These are phyloP conservation scores for Heliocidaris erythrogramma DNA, from an alignment of 35 echinoderm and acorn worm species.

Conservation along the genomic window DNA sequence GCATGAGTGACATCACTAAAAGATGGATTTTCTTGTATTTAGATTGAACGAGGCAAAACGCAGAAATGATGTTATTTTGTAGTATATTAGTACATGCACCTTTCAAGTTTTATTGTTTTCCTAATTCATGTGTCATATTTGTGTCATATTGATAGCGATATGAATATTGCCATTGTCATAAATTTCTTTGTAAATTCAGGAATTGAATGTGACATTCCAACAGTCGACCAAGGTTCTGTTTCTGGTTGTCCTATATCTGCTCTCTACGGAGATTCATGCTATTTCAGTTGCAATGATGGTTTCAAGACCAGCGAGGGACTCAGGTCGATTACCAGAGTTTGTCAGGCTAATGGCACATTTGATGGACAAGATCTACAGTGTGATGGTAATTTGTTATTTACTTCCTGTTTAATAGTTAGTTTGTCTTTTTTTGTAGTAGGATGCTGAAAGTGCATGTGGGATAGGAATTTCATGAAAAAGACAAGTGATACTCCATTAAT, in stretches of 20 bases:
- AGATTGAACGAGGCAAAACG: too few species aligned
- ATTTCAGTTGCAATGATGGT: neutral
- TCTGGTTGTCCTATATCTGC: neutral
- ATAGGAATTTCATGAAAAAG: too few species aligned
- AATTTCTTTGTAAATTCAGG: neutral
- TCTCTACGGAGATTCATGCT: neutral
- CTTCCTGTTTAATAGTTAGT: too few species aligned
- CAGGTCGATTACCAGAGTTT: neutral
- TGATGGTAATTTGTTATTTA: neutral
- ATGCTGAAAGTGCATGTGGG: too few species aligned
- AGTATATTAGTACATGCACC: too few species aligned
- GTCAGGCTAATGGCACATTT: constrained; percentile 31
- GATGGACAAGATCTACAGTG: neutral
- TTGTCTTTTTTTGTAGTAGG: too few species aligned
- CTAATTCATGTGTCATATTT: too few species aligned
- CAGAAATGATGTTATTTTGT: neutral
- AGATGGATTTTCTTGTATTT: too few species aligned
- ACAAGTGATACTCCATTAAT: too few species aligned
- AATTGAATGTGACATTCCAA: constrained; percentile 23
- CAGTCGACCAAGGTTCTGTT: neutral
- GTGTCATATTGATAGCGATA: neutral
- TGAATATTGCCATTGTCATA: neutral
- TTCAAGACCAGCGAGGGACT: neutral
- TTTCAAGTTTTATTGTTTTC: too few species aligned
- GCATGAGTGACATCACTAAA: too few species aligned